Base-by-base conservation (phyloP, 53 echinoderm and acorn worm species). In the Arbacia lixula region DNA sequence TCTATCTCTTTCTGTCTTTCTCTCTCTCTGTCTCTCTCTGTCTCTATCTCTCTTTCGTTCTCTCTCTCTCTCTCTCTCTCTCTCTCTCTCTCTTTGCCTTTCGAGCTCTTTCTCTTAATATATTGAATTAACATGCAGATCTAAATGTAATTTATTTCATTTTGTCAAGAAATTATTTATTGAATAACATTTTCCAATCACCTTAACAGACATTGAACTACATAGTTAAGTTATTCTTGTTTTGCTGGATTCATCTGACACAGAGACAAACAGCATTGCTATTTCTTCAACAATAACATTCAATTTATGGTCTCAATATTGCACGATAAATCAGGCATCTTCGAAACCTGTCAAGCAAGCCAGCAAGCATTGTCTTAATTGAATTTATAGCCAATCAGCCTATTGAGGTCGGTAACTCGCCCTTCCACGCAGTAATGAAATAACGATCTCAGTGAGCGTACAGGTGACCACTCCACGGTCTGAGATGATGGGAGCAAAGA, bases 231-330 rank as follows among this genome's bases (percentile, higher is more conserved):
- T n/a, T n/a, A n/a, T n/a, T n/a, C n/a, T n/a, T n/a, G n/a, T n/a
- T n/a, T n/a, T n/a, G n/a, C n/a, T n/a, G n/a, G n/a, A n/a, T n/a
- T n/a, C n/a, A n/a, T n/a, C n/a, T n/a, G n/a, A n/a, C n/a, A n/a
- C n/a, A n/a, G n/a, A n/a, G n/a, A n/a, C n/a, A n/a, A n/a, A n/a
- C n/a, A n/a, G n/a, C n/a, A n/a, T n/a, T n/a, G n/a, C n/a, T n/a
- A n/a, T n/a, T n/a, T n/a, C n/a, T 27, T 12, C 12, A 74, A 34
- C 49, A 53, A 51, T 50, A 31, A 21, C 34, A 57, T 77, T 54
- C 40, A 77, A 77, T 77, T 77, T 39, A 77, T 58, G 77, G 26
- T 24, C 19, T 36, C 40, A 77, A 57, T 77, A 39, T n/a, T n/a
- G n/a, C n/a, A n/a, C n/a, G n/a, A n/a, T n/a, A n/a, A n/a, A n/a